Evolutionary conservation across 2,888 invertebrate species (phyloP).

Genomic region (Campopleginae sp.): DNA sequence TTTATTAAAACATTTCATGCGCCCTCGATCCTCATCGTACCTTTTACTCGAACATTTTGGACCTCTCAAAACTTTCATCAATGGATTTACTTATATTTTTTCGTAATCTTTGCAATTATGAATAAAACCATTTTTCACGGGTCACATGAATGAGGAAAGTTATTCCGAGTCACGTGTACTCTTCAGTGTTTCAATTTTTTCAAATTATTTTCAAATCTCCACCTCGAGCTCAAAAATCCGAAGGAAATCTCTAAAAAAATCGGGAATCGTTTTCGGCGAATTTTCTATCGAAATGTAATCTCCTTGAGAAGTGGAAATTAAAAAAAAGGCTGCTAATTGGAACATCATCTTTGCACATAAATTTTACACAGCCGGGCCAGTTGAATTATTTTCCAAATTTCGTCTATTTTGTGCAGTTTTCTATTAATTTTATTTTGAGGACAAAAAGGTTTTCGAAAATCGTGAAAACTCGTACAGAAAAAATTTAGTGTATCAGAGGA

Average conservation of each 20-base stretch:
- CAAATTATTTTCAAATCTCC: background rate
- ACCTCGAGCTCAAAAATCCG: background rate
- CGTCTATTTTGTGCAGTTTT: background rate
- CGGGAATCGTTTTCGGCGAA: background rate
- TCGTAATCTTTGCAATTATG: background rate
- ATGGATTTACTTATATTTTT: slow-evolving; percentile 5
- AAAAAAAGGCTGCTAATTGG: background rate
- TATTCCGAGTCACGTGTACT: background rate
- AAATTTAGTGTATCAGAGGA: background rate
- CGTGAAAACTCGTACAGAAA: background rate
- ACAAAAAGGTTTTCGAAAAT: background rate
- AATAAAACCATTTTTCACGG: background rate
- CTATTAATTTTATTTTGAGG: background rate
- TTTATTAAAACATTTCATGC: background rate
- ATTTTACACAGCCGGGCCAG: background rate
- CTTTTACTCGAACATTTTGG: background rate
- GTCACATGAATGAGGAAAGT: background rate
- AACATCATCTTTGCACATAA: background rate
- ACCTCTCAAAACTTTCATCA: background rate
- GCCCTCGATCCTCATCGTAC: background rate
- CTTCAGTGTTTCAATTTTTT: background rate
- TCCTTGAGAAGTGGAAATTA: background rate
- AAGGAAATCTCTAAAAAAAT: background rate
- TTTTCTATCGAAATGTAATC: background rate
- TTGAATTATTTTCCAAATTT: slow-evolving; percentile 2